A percentile compares a stretch with the other conserved stretches of the same genome.
Conservation (phyloP, 2,888 invertebrate genomes). For the Eilema sororculum region DNA sequence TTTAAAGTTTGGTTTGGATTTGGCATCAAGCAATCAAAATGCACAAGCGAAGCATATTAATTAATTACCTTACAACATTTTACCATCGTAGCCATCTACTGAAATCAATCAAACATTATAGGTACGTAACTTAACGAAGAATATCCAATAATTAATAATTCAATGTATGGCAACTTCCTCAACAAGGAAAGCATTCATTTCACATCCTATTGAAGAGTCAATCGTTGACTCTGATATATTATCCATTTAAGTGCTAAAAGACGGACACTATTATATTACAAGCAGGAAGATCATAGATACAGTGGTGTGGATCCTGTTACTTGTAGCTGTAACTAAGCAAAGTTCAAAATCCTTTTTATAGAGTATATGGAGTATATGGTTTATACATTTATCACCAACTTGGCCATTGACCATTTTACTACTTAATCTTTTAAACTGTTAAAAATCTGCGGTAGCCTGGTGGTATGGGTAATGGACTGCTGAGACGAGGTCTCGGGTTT, state of each 20-base stretch:
- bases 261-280: constrained; percentile 59
- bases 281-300: constrained; percentile 9
- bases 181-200: constrained; percentile 66
- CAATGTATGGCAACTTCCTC: constrained; percentile 61
- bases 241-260: constrained; percentile 69
- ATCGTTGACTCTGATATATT: constrained; percentile 72
- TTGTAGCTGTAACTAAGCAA: not conserved
- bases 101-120: constrained; percentile 11
- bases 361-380: too few species aligned
- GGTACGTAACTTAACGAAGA: constrained; percentile 27
- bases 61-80: not conserved
- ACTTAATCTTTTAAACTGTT: too few species aligned
- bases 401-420: too few species aligned
- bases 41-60: too few species aligned
- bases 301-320: not conserved
- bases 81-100: constrained; percentile 6
- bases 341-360: too few species aligned
- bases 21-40: too few species aligned
- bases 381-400: too few species aligned
- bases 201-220: constrained; percentile 70
- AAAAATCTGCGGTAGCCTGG: too few species aligned
- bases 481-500: too few species aligned
- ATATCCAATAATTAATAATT: constrained; percentile 46
- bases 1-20: too few species aligned
- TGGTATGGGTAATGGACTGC: too few species aligned